A percentile compares a stretch with the other conserved stretches of the same genome.
These are phyloP conservation scores for Desoria tigrina DNA, from an alignment of 2,888 invertebrate genomes.

Conservation along the genomic window DNA sequence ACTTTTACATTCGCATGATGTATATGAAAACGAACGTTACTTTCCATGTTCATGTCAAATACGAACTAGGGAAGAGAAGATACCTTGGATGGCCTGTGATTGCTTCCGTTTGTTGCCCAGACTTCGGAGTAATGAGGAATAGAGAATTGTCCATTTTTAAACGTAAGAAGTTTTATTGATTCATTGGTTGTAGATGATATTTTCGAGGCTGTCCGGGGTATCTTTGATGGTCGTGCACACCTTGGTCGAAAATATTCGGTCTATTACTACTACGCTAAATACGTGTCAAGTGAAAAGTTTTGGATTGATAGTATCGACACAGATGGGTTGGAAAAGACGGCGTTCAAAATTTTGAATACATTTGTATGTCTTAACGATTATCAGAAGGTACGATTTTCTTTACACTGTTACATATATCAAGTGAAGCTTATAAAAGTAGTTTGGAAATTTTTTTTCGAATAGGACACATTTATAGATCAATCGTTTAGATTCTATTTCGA, in stretches of 20 bases:
- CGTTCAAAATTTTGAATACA: constrained; percentile 32
- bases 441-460: constrained; percentile 13
- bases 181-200: constrained; percentile 26
- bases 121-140: too few relatives aligned
- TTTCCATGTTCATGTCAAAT: too few relatives aligned
- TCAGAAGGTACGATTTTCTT: constrained; percentile 47
- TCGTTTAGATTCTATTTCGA: constrained; percentile 23
- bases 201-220: constrained; percentile 47
- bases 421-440: too few relatives aligned
- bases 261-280: constrained; percentile 47
- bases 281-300: constrained; percentile 24
- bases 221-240: constrained; percentile 44
- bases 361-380: constrained; percentile 35
- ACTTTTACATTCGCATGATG: too few relatives aligned
- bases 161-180: too few relatives aligned
- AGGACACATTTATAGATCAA: constrained; percentile 36
- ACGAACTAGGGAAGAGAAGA: constrained; percentile 11
- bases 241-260: constrained; percentile 44
- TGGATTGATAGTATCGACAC: constrained; percentile 25
- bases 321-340: constrained; percentile 33
- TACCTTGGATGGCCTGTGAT: constrained; percentile 3
- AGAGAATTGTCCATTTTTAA: too few relatives aligned
- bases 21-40: too few relatives aligned
- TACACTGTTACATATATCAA: neutral
- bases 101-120: too few relatives aligned